phyloP scores from a whole-genome alignment of 2,888 invertebrate genomes.

The Tachystola acroxantha region DNA sequence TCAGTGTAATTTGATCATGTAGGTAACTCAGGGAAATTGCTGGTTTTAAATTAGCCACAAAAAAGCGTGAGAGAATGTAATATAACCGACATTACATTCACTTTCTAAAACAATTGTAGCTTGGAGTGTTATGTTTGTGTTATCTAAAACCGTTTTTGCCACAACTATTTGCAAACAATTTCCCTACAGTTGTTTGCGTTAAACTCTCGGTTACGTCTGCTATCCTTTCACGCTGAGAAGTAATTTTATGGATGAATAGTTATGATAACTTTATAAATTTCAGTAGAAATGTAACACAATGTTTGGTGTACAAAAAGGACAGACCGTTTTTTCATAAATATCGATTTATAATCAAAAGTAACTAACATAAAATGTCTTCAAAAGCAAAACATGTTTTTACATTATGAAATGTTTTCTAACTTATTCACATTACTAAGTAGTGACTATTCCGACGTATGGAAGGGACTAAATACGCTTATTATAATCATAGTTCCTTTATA shows the following conservation, averaged over 20 bases:
- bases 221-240: constrained; percentile 23
- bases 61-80: constrained; percentile 35
- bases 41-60: constrained; percentile 33
- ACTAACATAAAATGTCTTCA: too few species aligned
- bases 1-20: constrained; percentile 41
- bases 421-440: too few species aligned
- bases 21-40: constrained; percentile 27
- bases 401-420: too few species aligned
- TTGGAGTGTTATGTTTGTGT: constrained; percentile 9
- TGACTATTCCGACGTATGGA: constrained; percentile 7
- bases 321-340: background rate
- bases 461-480: constrained; percentile 20
- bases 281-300: constrained; percentile 6
- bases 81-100: constrained; percentile 30
- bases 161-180: constrained; percentile 9
- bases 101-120: constrained; percentile 41
- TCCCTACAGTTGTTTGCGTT: background rate
- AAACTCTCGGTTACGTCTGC: constrained; percentile 14
- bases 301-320: background rate
- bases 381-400: too few species aligned
- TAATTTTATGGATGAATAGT: constrained; percentile 39
- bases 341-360: too few species aligned
- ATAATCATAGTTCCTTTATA: constrained; percentile 25
- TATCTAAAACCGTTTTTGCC: constrained; percentile 20
- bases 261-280: constrained; percentile 18